Base-by-base conservation (phyloP, 2,888 invertebrate genomes). In the Unio delphinus region DNA sequence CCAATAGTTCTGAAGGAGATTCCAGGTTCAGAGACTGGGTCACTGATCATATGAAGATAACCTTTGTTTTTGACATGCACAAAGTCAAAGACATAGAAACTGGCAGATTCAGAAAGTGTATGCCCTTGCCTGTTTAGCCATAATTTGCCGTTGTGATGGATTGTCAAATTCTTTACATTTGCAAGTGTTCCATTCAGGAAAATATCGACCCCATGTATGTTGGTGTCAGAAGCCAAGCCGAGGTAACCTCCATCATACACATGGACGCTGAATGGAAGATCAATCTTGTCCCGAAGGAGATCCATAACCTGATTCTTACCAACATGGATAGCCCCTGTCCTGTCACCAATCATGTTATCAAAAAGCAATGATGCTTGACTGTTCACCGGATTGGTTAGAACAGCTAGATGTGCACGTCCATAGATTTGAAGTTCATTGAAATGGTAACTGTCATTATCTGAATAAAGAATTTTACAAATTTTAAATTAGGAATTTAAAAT, bases 351-450 rank as follows among this genome's bases (percentile, higher is more conserved):
- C 82, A 84, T 84, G 74, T 83, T 79, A 55, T 75, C 69, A 59
- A 85, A 85, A 68, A 68, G 73, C 23, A 85, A 62, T 7, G 70
- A 75, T 6, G 84, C 82, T 5, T 55, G 59, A 11, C 63, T 56
- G 23, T 74, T 72, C 6, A 78, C 73, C 4, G 82, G 80, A 23
- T 81, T 68, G 4, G 82, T 83, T 55, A 80, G 71, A 11, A 85
- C 74, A 2, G 85, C 85, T 18, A 85, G 74, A 55, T 85, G 85
- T 1, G 83, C 85, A 30, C 74, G 74, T 4, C 85, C 85, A 61
- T 78, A 85, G 28, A 85, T 81, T 72, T 85, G 85, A n/a, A 85
- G 69, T 73, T 85, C 85, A 57, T 85, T 69, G 65, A 85, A 82
- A 57, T 72, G 66, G 74, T 79, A 84, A 18, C 62, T 63, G 67